phyloP scores from a whole-genome alignment of 2,888 invertebrate species.

The Drosophila pegasa region DNA sequence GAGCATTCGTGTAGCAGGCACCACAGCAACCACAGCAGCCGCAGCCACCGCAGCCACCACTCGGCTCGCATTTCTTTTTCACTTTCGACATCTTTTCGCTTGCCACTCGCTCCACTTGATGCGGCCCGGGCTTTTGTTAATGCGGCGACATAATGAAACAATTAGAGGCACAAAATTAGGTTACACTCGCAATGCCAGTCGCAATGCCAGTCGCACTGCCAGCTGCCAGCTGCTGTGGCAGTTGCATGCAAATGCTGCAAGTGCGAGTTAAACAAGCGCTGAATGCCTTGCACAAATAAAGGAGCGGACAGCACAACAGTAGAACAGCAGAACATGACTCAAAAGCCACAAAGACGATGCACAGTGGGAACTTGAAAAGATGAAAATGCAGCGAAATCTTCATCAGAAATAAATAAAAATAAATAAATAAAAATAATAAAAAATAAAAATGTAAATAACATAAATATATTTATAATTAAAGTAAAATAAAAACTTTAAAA shows the following conservation, averaged over 20 bases:
- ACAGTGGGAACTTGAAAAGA: too few relatives aligned
- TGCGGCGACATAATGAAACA: slow-evolving; percentile 81
- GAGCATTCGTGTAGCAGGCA: slow-evolving; percentile 3
- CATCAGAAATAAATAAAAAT: too few relatives aligned
- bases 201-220: slow-evolving; percentile 41
- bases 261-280: slow-evolving; percentile 63
- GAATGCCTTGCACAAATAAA: slow-evolving; percentile 48
- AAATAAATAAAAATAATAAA: too few relatives aligned
- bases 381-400: too few relatives aligned
- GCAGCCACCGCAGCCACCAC: slow-evolving; percentile 8
- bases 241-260: slow-evolving; percentile 68
- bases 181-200: slow-evolving; percentile 62
- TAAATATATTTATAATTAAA: too few relatives aligned
- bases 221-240: slow-evolving; percentile 43
- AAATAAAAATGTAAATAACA: too few relatives aligned
- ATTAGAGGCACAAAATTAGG: slow-evolving; percentile 81
- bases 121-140: slow-evolving; percentile 57
- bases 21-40: slow-evolving; percentile 3
- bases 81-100: slow-evolving; percentile 62
- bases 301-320: slow-evolving; percentile 33
- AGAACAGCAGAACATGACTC: slow-evolving; percentile 42
- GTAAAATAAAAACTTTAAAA: too few relatives aligned
- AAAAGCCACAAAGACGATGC: slow-evolving; percentile 43
- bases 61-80: slow-evolving; percentile 51
- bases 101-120: slow-evolving; percentile 44